Evolutionary conservation across 2,797 vertebrate genomes (phyloP).

Genomic region (Kryptolebias ocellatus): DNA sequence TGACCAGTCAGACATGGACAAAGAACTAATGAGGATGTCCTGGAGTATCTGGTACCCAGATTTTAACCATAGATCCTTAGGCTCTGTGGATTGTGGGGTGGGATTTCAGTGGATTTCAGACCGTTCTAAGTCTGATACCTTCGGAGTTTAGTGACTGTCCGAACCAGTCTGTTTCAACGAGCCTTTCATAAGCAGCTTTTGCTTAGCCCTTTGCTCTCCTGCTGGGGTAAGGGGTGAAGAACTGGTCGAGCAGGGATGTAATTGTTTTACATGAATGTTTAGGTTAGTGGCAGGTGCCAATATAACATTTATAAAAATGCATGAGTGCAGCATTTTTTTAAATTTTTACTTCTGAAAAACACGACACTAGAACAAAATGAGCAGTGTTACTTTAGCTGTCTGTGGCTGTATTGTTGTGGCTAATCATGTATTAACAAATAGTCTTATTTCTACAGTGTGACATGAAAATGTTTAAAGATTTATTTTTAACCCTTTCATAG

Average conservation of each 20-base stretch:
- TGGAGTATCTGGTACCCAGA: not conserved
- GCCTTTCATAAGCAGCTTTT: not conserved
- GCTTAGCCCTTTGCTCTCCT: not conserved
- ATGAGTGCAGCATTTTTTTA: no score
- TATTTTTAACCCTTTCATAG: conserved; percentile 4
- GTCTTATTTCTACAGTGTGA: not conserved
- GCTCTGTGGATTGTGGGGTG: not conserved
- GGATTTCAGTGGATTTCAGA: not conserved
- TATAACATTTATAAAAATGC: no score
- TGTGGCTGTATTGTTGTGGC: not conserved
- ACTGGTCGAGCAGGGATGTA: not conserved
- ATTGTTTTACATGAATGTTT: not conserved
- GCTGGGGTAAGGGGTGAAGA: not conserved
- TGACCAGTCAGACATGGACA: not conserved
- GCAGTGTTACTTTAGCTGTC: not conserved
- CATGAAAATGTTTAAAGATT: not conserved
- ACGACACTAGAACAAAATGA: no score
- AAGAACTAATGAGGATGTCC: not conserved
- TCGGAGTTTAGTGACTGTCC: not conserved
- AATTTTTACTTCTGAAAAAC: not conserved
- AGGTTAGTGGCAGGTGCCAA: not conserved
- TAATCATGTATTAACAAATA: not conserved
- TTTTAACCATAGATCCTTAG: not conserved
- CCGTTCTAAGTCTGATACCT: not conserved
- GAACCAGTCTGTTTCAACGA: not conserved